Evolutionary conservation across 1,140 invertebrate genomes (phyloP), one percentile per base, ranked within the genome.

Genomic region (Zaprionus capensis): DNA sequence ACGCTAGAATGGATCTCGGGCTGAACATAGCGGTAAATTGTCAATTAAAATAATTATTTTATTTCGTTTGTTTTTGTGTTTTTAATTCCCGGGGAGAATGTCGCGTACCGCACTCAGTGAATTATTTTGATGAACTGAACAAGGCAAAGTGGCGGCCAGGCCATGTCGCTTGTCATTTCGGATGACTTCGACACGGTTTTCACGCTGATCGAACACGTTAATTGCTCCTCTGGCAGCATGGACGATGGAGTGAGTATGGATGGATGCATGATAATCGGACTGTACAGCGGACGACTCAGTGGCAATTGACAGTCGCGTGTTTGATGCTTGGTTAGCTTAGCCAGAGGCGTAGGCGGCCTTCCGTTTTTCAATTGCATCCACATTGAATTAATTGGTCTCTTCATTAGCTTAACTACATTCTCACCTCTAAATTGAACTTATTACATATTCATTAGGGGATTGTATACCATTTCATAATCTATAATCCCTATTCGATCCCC

Each of bases 111-210:
- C 22, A 62, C 71, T 61, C 53, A 34, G 38, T 17, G 57, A 79
- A 76, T 73, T 51, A 49, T 74, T 46, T 14, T 41, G 44, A 46
- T 68, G 20, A 71, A 88, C 85, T 88, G 71, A 90, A 76, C 63
- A 15, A 46, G 68, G 34, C 26, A n/a, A 26, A 69, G 20, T 56
- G 24, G 34, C 57, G 76, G 59, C 63, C 41, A 46, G 67, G 81
- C 76, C 53, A 87, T 71, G 41, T 80, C 41, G 56, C 44, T 62
- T 76, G 67, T 46, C 36, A 59, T 72, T 78, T 63, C 69, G 70
- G 90, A 86, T 91, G 82, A 82, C 90, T 87, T 91, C 90, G 90
- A 91, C 90, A 91, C 70, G 74, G 82, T 91, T 91, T 91, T 91
- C 91, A 91, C 74, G 90, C 70, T 79, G 76, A 84, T 91, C 84